Percentiles rank a stretch among this genome's conserved stretches.
These are phyloP conservation scores for Campoletis raptor DNA, from an alignment of 2,888 invertebrate genomes.

Conservation along the genomic window DNA sequence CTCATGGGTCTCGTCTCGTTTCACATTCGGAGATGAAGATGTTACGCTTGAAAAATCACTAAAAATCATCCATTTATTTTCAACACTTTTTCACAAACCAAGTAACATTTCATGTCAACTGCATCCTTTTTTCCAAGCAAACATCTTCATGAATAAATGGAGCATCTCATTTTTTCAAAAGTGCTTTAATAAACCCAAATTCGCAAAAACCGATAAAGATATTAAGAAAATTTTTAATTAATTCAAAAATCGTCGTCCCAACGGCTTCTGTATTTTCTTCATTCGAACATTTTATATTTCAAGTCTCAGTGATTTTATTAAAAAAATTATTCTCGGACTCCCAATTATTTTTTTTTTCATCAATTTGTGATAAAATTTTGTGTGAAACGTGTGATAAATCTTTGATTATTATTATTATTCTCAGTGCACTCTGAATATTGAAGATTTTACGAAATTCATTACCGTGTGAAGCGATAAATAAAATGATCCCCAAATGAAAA, in stretches of 20 bases:
- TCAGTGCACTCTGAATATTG: not conserved
- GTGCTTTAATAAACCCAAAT: not conserved
- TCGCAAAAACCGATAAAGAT: not conserved
- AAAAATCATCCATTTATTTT: conserved; percentile 4
- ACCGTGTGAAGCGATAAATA: not conserved
- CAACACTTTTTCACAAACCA: not conserved
- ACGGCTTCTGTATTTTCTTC: not conserved
- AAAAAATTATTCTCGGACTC: too few relatives aligned
- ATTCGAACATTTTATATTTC: too few relatives aligned
- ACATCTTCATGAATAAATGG: not conserved
- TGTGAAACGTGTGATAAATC: too few relatives aligned
- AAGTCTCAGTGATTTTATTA: too few relatives aligned
- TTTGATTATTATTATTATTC: too few relatives aligned
- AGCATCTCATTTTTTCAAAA: not conserved
- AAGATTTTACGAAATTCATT: not conserved
- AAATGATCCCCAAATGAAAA: not conserved
- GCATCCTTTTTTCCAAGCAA: not conserved
- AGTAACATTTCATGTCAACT: not conserved
- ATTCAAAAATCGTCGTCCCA: not conserved
- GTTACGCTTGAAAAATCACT: conserved; percentile 14
- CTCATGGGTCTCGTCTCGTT: conserved; percentile 47
- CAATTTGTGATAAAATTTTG: not conserved
- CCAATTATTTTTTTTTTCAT: not conserved
- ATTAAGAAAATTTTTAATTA: not conserved
- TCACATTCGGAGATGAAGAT: conserved; percentile 2